Conservation (phyloP, 2,797 vertebrate genomes). For the Phoebastria nigripes region DNA sequence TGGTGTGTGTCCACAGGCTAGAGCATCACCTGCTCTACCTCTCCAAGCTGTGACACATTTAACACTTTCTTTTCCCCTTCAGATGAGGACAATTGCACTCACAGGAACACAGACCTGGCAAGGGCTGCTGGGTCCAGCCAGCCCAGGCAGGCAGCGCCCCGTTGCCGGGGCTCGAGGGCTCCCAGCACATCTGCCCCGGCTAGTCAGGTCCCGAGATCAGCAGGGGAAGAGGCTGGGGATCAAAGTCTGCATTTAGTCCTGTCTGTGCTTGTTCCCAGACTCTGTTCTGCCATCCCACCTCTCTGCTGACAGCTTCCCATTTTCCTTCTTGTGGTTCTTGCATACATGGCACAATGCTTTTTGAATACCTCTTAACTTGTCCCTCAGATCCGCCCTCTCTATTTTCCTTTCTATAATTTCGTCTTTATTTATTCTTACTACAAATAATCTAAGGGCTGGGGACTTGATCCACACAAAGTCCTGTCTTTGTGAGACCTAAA, state of each 20-base stretch:
- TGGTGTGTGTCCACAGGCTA: background rate
- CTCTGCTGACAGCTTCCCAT: background rate
- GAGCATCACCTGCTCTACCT: background rate
- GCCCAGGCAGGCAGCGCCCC: background rate
- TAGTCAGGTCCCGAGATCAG: background rate
- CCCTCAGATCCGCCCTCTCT: background rate
- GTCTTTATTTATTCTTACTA: background rate
- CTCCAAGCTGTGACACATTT: background rate
- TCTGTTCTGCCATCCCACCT: background rate
- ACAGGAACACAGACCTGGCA: background rate
- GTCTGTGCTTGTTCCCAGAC: background rate
- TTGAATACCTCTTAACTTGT: background rate
- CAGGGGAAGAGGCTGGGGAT: background rate
- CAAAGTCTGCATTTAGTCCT: background rate
- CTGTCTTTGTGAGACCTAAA: background rate
- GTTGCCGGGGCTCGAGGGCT: accelerated
- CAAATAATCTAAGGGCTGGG: background rate
- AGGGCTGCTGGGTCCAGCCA: background rate
- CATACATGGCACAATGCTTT: accelerated
- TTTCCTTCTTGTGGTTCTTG: background rate
- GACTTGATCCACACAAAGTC: background rate
- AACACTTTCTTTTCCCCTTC: background rate
- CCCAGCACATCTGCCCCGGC: background rate
- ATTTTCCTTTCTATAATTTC: background rate
- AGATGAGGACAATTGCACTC: background rate